Evolutionary conservation across 2,888 invertebrate genomes (phyloP).

Genomic region (Agrochola lychnidis): DNA sequence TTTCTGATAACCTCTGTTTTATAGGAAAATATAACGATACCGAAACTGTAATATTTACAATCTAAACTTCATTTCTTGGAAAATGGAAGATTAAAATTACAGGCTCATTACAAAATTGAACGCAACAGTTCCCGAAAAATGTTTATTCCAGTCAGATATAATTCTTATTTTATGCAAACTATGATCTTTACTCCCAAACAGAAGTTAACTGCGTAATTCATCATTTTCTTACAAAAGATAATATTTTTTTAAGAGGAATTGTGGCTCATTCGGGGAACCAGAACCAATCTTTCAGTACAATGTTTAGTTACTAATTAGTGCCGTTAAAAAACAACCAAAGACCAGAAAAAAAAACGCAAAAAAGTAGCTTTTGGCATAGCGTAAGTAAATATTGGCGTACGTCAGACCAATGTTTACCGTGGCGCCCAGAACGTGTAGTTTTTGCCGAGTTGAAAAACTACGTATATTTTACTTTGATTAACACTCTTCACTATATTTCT

Average conservation of each 20-base stretch:
- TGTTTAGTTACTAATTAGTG: slow-evolving; percentile 76
- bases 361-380: slow-evolving; percentile 65
- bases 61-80: slow-evolving; percentile 21
- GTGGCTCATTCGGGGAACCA: slow-evolving; percentile 64
- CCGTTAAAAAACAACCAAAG: slow-evolving; percentile 70
- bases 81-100: slow-evolving; percentile 31
- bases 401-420: slow-evolving; percentile 53
- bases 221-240: slow-evolving; percentile 42
- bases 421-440: slow-evolving; percentile 23
- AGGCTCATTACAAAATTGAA: slow-evolving; percentile 36
- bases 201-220: slow-evolving; percentile 30
- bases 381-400: slow-evolving; percentile 68
- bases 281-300: slow-evolving; percentile 70
- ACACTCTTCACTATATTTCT: slow-evolving; percentile 15
- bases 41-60: slow-evolving; percentile 9
- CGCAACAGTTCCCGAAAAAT: slow-evolving; percentile 35
- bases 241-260: slow-evolving; percentile 27
- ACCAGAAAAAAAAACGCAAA: slow-evolving; percentile 67
- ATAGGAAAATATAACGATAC: slow-evolving; percentile 7
- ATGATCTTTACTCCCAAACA: slow-evolving; percentile 34
- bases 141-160: slow-evolving; percentile 40
- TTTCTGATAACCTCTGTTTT: slow-evolving; percentile 20
- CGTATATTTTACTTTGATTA: slow-evolving; percentile 23
- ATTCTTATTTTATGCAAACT: slow-evolving; percentile 53
- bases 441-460: slow-evolving; percentile 27